A percentile compares a stretch with the other conserved stretches of the same genome.
These are phyloP conservation scores for Spheniscus mendiculus DNA, from an alignment of 2,113 vertebrate species.

Conservation along the genomic window DNA sequence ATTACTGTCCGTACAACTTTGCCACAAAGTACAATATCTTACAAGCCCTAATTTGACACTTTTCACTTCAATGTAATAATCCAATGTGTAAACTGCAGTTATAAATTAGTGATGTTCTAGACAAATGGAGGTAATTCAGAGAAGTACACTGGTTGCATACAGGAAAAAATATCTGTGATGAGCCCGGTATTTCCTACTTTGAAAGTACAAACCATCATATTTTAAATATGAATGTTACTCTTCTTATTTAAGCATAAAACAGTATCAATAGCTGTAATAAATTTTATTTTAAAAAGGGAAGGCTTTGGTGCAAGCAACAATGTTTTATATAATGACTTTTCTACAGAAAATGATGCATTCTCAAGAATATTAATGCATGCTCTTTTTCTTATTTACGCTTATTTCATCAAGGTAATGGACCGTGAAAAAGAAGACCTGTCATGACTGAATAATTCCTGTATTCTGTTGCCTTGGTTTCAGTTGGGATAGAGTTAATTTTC, in stretches of 20 bases:
- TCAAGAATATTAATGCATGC: not conserved
- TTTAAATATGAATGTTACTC: not conserved
- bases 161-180: not conserved
- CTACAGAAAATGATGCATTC: not conserved
- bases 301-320: not conserved
- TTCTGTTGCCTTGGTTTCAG: not conserved
- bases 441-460: not conserved
- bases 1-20: not conserved
- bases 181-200: not conserved
- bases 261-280: not conserved
- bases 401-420: not conserved
- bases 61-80: not conserved
- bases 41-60: not conserved
- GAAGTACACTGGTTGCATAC: not conserved
- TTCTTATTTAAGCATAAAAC: not conserved
- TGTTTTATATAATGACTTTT: not conserved
- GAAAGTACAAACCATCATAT: fast-evolving
- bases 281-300: not conserved
- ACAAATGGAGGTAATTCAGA: not conserved
- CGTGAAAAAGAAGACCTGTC: not conserved
- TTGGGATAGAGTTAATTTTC: no score
- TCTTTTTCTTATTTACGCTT: not conserved
- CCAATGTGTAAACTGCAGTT: not conserved
- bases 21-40: not conserved
- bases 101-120: not conserved